Evolutionary conservation across 2,888 invertebrate genomes (phyloP), one percentile per base, ranked within the genome.

Genomic region (Eupithecia subfuscata): DNA sequence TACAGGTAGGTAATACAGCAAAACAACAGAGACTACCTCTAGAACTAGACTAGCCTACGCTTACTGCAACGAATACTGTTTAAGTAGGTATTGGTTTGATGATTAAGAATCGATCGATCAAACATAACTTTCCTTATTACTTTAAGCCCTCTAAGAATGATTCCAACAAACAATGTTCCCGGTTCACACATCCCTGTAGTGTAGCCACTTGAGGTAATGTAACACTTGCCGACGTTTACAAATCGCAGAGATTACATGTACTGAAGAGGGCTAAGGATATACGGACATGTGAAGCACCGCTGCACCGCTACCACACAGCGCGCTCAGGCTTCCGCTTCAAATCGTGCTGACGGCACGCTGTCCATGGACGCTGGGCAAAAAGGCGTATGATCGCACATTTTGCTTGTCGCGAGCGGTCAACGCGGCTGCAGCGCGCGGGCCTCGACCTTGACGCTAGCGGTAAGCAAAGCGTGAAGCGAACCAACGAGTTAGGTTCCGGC

Each of bases 201-300:
- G 60, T 60, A n/a, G 60, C 22, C 65, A 37, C 65, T 67, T 14
- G n/a, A 67, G 37, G 40, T 37, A 67, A 67, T 40, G 40, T 37
- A 43, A 22, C 5, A 43, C 67, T 40, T 22, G 67, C 37, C 34
- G 64, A 65, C 37, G 67, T 12, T 22, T 6, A 67, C 37, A 67
- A 40, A 67, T 67, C 43, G 11, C 67, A 22, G 2, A 63, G 65
- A 40, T 65, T 65, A 65, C 11, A n/a, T n/a, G 22, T 30, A n/a
- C 63, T 11, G 52, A 56, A n/a, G 52, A 56, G 52, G 52, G n/a
- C 11, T 56, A 3, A 56, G 22, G 52, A 2, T 56, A n/a, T 48
- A n/a, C 48, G 5, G 8, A n/a, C 48, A n/a, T n/a, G 7, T 48
- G 45, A 8, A 48, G 48, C n/a, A 16, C 7, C 18, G 48, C 48